Conservation (phyloP, 2,797 vertebrate species). For the Fringilla coelebs region DNA sequence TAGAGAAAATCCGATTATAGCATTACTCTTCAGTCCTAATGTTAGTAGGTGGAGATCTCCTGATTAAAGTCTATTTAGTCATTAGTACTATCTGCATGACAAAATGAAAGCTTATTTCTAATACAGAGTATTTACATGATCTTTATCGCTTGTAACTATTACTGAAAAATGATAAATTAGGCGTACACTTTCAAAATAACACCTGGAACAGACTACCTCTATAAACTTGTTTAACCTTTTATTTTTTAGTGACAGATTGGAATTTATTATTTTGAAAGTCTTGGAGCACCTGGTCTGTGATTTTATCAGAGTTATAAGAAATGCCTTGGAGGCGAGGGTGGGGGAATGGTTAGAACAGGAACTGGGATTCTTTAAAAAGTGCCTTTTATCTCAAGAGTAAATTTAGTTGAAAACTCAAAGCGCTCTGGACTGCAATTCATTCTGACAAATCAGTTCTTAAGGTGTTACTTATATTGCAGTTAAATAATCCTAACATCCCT, state of each 20-base stretch:
- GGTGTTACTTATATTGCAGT: constrained; percentile 61
- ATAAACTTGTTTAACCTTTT: constrained; percentile 73
- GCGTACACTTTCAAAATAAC: constrained; percentile 73
- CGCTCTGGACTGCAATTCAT: constrained; percentile 81
- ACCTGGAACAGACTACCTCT: constrained; percentile 73
- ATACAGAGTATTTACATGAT: constrained; percentile 72
- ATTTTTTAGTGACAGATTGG: constrained; percentile 77
- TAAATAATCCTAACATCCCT: background rate
- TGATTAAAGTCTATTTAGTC: constrained; percentile 48
- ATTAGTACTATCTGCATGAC: constrained; percentile 45
- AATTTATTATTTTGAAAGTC: constrained; percentile 90
- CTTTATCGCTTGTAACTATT: constrained; percentile 71
- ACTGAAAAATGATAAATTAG: constrained; percentile 72
- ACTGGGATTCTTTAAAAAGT: constrained; percentile 62
- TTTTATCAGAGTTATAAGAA: constrained; percentile 84
- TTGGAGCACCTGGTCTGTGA: constrained; percentile 86
- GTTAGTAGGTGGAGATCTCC: background rate
- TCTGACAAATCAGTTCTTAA: constrained; percentile 80
- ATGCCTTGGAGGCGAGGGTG: constrained; percentile 73
- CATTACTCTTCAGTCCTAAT: background rate
- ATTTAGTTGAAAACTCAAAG: constrained; percentile 74
- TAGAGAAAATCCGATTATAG: background rate
- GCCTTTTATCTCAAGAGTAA: constrained; percentile 73
- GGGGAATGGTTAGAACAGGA: constrained; percentile 63
- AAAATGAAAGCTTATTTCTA: constrained; percentile 59